Conservation (phyloP, 2,888 invertebrate species). For the Synanthedon formicaeformis region DNA sequence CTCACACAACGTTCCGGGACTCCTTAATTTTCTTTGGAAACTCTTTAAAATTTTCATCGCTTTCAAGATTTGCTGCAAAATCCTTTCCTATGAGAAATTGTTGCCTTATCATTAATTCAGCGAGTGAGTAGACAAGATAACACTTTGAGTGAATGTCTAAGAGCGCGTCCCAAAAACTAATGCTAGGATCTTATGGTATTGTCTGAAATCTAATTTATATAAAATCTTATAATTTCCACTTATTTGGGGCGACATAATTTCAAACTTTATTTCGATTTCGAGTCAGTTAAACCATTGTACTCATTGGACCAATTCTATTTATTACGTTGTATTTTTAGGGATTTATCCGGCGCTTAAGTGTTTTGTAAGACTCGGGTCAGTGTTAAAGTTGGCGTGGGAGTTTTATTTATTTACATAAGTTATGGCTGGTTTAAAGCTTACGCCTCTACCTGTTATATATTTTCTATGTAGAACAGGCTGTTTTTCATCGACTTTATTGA, state of each 20-base stretch:
- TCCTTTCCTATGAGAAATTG: constrained; percentile 15
- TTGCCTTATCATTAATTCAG: not conserved
- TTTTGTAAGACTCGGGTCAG: constrained; percentile 44
- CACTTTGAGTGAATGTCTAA: too few relatives aligned
- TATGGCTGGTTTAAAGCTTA: constrained; percentile 36
- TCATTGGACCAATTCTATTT: constrained; percentile 34
- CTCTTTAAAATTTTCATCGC: constrained; percentile 55
- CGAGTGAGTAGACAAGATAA: too few relatives aligned
- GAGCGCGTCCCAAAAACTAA: too few relatives aligned
- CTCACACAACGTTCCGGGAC: constrained; percentile 18
- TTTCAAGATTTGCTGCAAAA: constrained; percentile 36
- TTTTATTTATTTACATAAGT: constrained; percentile 53
- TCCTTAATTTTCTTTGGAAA: constrained; percentile 58
- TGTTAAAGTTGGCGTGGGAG: constrained; percentile 46
- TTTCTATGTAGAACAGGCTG: constrained; percentile 42
- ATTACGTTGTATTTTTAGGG: constrained; percentile 47
- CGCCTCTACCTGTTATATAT: constrained; percentile 25
- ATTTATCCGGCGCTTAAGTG: constrained; percentile 38
- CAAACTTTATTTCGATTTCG: constrained; percentile 17
- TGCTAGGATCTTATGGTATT: too few relatives aligned
- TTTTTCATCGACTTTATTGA: constrained; percentile 47
- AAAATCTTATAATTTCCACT: too few relatives aligned
- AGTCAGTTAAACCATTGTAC: constrained; percentile 25
- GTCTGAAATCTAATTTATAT: too few relatives aligned
- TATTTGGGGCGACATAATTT: constrained; percentile 1